Evolutionary conservation across 2,888 invertebrate species (phyloP), one percentile per base, ranked within the genome.

Genomic region (Eupithecia dodoneata): DNA sequence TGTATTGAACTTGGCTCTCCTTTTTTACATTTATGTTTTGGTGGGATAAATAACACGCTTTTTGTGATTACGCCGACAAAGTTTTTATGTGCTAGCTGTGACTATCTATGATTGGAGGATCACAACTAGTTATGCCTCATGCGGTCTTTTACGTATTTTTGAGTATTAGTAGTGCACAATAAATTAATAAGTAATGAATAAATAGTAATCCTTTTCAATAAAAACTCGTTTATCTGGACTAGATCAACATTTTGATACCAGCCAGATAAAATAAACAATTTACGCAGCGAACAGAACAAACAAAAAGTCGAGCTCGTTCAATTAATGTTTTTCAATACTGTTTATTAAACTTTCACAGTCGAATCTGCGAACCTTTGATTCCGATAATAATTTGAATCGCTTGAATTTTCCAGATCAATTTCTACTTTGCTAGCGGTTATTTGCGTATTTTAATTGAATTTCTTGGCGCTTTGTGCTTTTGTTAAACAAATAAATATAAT

Each of bases 331-430:
- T 67, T 15, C 73, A 73, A 73, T 66, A 41, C 66, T 41, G 73
- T 73, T 73, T 66, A 73, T 49, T n/a, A 49, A 73, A 73, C 65
- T 70, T 59, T 12, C 47, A 70, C 70, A 70, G 70, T 70, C 18
- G 67, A 69, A 70, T 12, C 12, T 47, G 13, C 13, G 70, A 70
- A 30, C 47, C 44, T 69, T 69, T 69, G 69, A 45, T n/a, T 69
- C 18, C n/a, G n/a, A 69, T 44, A 69, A 69, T 69, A 69, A 44
- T 69, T 66, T 49, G 45, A 70, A 70, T 47, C 47, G 70, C 18
- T 70, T 70, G 70, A 70, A 13, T 47, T 45, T 47, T 49, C 18
- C 18, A 47, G 30, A 18, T 44, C 67, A 45, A 45, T 69, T 1
- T 0, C 30, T 30, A 30, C 30, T 30, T 30, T 42, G 30, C 66